Base-by-base conservation (phyloP, 2,888 invertebrate species). In the Thecophora atra region DNA sequence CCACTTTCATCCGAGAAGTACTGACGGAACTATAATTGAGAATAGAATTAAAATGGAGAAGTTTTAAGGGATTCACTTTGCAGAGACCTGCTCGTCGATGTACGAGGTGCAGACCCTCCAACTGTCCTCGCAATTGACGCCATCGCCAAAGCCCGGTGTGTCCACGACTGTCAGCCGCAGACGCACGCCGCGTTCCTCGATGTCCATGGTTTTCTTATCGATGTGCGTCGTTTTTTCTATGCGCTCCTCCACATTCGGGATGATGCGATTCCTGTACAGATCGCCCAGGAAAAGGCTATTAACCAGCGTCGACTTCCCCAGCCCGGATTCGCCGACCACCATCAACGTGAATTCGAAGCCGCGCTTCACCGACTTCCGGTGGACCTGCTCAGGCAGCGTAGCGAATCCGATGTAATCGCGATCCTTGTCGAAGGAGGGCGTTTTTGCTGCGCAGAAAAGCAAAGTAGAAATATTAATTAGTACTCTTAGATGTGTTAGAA, bases 271-370 rank as follows among this genome's bases (percentile, higher is more conserved):
- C 86, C 94, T 94, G 88, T 98, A 98, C 30, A 98, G 90, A 85
- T 98, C 97, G 71, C 95, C 96, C 77, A 97, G 89, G 86, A 98
- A 98, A 66, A 98, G 89, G 82, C 96, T 97, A 88, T 97, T 98
- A 85, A 98, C 93, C 69, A 98, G 89, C 0, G 98, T 98, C 0
- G 97, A 97, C 87, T 98, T 98, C 72, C 98, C 98, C 66, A 98
- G 89, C 0, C 98, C 97, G 0, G 94, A 93, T 87, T 98, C 97
- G 42, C 97, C 98, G 44, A 97, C 94, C 21, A 98, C 97, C 96
- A 98, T 97, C 77, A 98, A 88, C 0, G 97, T 98, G 87, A 98
- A 98, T 87, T 98, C 97, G 87, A 98, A 98, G 71, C 97, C 97
- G 80, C 95, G 91, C 88, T 98, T 98, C 69, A 97, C 97, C 0